phyloP scores from a whole-genome alignment of 2,888 invertebrate species.

The Ectemnius continuus region DNA sequence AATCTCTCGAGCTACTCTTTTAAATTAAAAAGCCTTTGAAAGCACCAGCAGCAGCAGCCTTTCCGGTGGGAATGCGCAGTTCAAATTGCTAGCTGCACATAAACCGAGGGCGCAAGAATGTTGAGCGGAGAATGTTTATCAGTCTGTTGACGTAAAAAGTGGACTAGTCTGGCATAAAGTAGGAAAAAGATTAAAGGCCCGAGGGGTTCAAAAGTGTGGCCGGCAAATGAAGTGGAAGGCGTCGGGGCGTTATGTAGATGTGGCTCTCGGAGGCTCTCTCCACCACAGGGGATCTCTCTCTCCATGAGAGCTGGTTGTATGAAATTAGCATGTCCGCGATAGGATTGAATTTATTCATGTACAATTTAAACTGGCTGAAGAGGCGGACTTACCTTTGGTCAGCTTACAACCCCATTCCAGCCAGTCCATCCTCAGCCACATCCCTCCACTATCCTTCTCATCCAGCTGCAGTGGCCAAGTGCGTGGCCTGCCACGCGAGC shows the following conservation, averaged over 20 bases:
- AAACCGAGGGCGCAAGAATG: too few species aligned
- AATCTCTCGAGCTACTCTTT: too few species aligned
- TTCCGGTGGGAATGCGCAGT: too few species aligned
- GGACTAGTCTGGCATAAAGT: too few species aligned
- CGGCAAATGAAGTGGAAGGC: not conserved
- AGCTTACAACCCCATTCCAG: constrained; percentile 10
- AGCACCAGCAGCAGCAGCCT: too few species aligned
- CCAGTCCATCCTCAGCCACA: too few species aligned
- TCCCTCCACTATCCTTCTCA: constrained; percentile 13
- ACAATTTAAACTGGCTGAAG: constrained; percentile 68
- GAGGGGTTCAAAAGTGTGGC: too few species aligned
- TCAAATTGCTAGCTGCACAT: too few species aligned
- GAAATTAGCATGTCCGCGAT: constrained; percentile 70
- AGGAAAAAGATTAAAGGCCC: too few species aligned
- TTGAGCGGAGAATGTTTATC: too few species aligned
- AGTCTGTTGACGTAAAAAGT: too few species aligned
- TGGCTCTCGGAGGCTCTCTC: constrained; percentile 38
- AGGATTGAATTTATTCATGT: constrained; percentile 72
- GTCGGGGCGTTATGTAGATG: constrained; percentile 66
- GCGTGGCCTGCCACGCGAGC: constrained; percentile 47
- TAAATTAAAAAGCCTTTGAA: too few species aligned
- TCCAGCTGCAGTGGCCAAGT: constrained; percentile 32
- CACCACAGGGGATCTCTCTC: constrained; percentile 53
- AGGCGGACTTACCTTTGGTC: constrained; percentile 58
- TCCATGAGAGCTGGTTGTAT: constrained; percentile 60